Evolutionary conservation across 2,113 vertebrate species (phyloP), one percentile per base, ranked within the genome.

Genomic region (Leptobrachium ailaonicum): DNA sequence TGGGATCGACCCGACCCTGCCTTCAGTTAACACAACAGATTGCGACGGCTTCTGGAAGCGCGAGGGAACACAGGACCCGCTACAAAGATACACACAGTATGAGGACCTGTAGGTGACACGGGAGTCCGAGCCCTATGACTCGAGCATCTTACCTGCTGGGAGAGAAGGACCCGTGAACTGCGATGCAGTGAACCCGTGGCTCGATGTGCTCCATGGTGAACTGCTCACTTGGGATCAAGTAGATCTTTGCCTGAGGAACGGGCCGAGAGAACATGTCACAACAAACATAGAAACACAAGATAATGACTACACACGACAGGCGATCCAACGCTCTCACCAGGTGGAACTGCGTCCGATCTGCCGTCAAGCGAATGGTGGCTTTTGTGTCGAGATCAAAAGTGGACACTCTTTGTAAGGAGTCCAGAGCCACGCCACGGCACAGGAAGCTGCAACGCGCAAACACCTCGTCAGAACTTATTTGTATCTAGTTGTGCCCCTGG

Each of bases 1-100:
- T 0, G 90, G 69, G 0, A 93, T 81, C 0, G 90, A 92, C 14
- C 96, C 88, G 70, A 84, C 88, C 86, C 93, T 95, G 2, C 91
- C 96, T 12, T 93, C 95, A 82, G 94, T 94, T 82, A 99, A 83
- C 43, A 95, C 6, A 56, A 97, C 82, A 0, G 96, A 95, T 87
- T 95, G 94, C 0, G 96, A 94, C 0, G 96, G 96, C 60, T 91
- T 97, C 80, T 92, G 93, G 88, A 97, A 99, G 71, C 96, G 94
- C 0, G 97, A 99, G 0, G 94, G 90, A 71, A 96, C 12, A 41
- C 97, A 99, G 87, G 92, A 83, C 4, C 89, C 88, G 8, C 93
- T 96, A 43, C 68, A 41, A 88, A 13, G 41, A 44, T 10, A 71
- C 9, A 62, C 11, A 60, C 32, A 2, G 44, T n/a, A 62, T 77